These are phyloP conservation scores for Ophion ventricosus DNA, from an alignment of 2,888 invertebrate genomes.

Conservation along the genomic window DNA sequence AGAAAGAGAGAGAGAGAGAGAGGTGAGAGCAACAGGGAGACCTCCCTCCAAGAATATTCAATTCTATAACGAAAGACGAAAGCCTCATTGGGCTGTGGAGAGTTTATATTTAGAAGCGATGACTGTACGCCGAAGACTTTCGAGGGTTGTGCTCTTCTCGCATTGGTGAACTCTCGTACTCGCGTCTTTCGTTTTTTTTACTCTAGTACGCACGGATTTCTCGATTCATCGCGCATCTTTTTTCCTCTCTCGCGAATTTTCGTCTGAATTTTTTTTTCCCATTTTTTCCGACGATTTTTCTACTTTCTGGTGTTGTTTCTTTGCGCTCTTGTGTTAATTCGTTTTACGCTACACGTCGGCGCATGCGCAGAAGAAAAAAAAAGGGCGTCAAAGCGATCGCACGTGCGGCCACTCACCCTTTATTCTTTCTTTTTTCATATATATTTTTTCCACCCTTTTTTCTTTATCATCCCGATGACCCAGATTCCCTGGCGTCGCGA, in stretches of 20 bases:
- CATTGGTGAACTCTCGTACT: constrained; percentile 5
- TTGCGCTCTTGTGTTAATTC: too few species aligned
- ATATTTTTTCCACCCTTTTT: constrained; percentile 17
- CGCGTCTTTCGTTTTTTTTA: not conserved
- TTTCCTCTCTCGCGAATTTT: too few species aligned
- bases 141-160: constrained; percentile 25
- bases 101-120: constrained; percentile 61
- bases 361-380: too few species aligned
- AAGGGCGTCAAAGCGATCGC: constrained; percentile 4
- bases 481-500: constrained; percentile 40
- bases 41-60: constrained; percentile 54
- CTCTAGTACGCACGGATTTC: too few species aligned
- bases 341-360: too few species aligned
- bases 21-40: not conserved
- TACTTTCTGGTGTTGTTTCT: too few species aligned
- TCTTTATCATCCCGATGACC: constrained; percentile 54
- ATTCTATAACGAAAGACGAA: constrained; percentile 18
- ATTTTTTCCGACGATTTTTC: too few species aligned
- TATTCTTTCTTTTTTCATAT: constrained; percentile 2
- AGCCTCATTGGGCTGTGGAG: not conserved
- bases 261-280: too few species aligned
- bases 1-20: not conserved
- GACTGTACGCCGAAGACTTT: constrained; percentile 38
- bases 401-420: constrained; percentile 65
- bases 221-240: too few species aligned